A percentile compares a stretch with the other conserved stretches of the same genome.
These are phyloP conservation scores for Eupithecia subfuscata DNA, from an alignment of 2,888 invertebrate species.

Conservation along the genomic window DNA sequence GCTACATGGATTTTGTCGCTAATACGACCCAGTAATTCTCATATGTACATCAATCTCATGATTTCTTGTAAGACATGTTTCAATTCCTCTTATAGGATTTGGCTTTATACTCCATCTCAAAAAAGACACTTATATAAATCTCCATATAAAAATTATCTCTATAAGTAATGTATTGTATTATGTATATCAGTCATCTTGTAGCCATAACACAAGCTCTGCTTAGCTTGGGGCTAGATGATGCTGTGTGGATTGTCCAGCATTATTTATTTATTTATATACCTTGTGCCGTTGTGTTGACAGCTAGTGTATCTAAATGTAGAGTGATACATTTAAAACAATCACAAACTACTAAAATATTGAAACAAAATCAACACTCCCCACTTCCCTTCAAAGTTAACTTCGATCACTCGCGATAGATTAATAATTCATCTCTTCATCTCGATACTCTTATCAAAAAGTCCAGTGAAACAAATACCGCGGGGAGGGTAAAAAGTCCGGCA, in stretches of 20 bases:
- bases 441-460: slow-evolving; percentile 37
- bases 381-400: slow-evolving; percentile 18
- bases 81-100: not conserved
- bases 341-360: slow-evolving; percentile 3
- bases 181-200: no score
- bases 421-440: slow-evolving; percentile 38
- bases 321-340: not conserved
- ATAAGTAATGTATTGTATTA: no score
- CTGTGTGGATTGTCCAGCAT: no score
- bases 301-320: not conserved
- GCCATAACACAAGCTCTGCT: no score
- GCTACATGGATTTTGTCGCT: no score
- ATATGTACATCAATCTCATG: no score
- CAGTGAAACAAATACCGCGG: slow-evolving; percentile 35
- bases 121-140: no score
- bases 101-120: not conserved
- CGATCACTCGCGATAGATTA: slow-evolving; percentile 31
- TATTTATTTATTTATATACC: not conserved
- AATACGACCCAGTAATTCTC: no score
- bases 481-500: slow-evolving; percentile 17
- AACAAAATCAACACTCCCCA: slow-evolving; percentile 15
- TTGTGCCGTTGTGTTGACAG: not conserved
- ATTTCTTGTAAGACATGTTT: not conserved
- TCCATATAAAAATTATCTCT: no score
- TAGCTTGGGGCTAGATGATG: no score